Percentiles rank a stretch among this genome's conserved stretches.
phyloP scores from a whole-genome alignment of 2,888 invertebrate species.

The Lycia hirtaria region DNA sequence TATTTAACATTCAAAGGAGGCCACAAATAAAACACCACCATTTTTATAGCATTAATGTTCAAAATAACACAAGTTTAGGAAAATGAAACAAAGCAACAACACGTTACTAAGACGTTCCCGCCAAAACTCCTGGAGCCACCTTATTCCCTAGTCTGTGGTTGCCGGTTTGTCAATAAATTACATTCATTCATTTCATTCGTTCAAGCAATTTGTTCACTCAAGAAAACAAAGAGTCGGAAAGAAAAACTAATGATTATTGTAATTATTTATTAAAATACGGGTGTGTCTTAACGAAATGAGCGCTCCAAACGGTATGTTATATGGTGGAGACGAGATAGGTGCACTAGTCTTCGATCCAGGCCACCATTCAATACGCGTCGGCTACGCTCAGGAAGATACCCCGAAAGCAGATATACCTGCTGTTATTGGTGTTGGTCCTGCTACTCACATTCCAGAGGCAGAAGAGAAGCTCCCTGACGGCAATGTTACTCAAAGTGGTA shows the following conservation, averaged over 20 bases:
- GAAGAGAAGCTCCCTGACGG: slow-evolving; percentile 92
- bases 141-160: too few relatives aligned
- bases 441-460: slow-evolving; percentile 88
- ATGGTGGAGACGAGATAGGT: slow-evolving; percentile 99
- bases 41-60: too few relatives aligned
- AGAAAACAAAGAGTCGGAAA: slow-evolving; percentile 15
- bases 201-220: slow-evolving; percentile 7
- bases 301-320: slow-evolving; percentile 89
- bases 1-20: too few relatives aligned
- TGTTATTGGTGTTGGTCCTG: slow-evolving; percentile 93
- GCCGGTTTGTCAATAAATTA: neutral
- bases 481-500: slow-evolving; percentile 87
- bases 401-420: slow-evolving; percentile 99
- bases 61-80: too few relatives aligned
- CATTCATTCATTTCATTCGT: slow-evolving; percentile 9
- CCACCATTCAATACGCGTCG: slow-evolving; percentile 91
- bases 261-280: neutral
- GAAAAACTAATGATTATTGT: neutral
- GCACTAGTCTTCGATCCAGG: slow-evolving; percentile 98
- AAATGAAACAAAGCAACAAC: too few relatives aligned
- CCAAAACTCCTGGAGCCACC: too few relatives aligned
- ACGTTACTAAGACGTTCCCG: too few relatives aligned
- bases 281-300: slow-evolving; percentile 60
- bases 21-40: too few relatives aligned
- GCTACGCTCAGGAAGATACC: slow-evolving; percentile 99